phyloP scores from a whole-genome alignment of 2,113 vertebrate genomes.

The Apodemus sylvaticus region DNA sequence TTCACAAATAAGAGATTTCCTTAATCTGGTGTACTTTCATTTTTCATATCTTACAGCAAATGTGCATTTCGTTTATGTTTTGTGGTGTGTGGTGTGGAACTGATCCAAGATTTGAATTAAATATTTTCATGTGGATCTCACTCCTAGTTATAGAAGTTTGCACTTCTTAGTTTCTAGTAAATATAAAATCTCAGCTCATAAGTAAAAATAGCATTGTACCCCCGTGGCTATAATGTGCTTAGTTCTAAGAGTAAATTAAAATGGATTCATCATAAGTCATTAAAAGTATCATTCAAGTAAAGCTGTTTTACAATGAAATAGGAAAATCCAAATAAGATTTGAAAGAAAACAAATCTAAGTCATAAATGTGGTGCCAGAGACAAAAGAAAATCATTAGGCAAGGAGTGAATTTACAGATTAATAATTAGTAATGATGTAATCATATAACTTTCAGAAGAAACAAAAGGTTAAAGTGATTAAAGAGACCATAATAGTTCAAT shows the following conservation, averaged over 20 bases:
- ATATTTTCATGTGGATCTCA: background rate
- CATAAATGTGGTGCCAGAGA: background rate
- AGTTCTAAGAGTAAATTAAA: slow-evolving; percentile 20
- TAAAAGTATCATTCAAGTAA: background rate
- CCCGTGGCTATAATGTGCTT: background rate
- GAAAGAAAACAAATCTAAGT: background rate
- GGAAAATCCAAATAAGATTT: background rate
- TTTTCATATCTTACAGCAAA: background rate
- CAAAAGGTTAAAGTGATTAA: background rate
- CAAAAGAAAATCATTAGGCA: background rate
- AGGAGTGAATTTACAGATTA: background rate
- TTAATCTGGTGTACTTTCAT: background rate
- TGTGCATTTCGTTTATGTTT: background rate
- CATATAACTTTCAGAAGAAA: background rate
- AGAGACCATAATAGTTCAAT: background rate
- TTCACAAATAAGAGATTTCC: background rate
- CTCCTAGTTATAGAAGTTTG: background rate
- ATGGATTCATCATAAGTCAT: background rate
- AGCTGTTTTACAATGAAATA: background rate
- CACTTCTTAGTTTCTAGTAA: background rate
- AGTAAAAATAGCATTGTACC: background rate
- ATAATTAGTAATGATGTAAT: background rate
- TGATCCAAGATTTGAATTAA: background rate
- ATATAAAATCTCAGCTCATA: slow-evolving; percentile 7
- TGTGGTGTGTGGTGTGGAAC: background rate